Conservation (phyloP, 2,888 invertebrate species). For the Schizotus pectinicornis region DNA sequence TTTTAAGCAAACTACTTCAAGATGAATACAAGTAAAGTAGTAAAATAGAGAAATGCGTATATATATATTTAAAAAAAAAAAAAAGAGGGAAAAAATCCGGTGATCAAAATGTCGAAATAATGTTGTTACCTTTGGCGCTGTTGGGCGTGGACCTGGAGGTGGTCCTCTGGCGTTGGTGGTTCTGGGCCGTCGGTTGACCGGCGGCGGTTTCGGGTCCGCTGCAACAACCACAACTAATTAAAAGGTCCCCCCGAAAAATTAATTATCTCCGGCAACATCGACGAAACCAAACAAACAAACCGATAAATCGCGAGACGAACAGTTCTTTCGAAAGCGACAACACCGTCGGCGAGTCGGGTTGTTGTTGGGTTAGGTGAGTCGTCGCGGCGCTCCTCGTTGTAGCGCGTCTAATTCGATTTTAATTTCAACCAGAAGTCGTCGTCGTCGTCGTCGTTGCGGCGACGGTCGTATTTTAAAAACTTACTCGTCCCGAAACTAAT, state of each 20-base stretch:
- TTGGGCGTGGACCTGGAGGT: conserved; percentile 56
- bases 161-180: conserved; percentile 52
- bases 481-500: conserved; percentile 36
- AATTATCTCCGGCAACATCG: background rate
- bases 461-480: conserved; percentile 32
- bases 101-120: no score
- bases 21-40: no score
- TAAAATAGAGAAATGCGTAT: no score
- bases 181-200: conserved; percentile 22
- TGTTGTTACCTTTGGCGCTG: conserved; percentile 47
- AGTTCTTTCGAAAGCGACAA: no score
- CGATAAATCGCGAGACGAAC: background rate
- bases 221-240: background rate
- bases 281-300: background rate
- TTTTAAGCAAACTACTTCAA: no score
- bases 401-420: conserved; percentile 33
- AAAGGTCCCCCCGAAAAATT: no score
- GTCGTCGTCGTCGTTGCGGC: no score
- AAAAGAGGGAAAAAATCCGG: no score
- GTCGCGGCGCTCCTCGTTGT: background rate
- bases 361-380: no score
- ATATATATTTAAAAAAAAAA: no score
- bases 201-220: conserved; percentile 17
- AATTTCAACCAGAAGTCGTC: conserved; percentile 37
- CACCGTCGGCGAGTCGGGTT: no score